A percentile compares a stretch with the other conserved stretches of the same genome.
Conservation (phyloP, 2,888 invertebrate genomes). For the Pollenia angustigena region DNA sequence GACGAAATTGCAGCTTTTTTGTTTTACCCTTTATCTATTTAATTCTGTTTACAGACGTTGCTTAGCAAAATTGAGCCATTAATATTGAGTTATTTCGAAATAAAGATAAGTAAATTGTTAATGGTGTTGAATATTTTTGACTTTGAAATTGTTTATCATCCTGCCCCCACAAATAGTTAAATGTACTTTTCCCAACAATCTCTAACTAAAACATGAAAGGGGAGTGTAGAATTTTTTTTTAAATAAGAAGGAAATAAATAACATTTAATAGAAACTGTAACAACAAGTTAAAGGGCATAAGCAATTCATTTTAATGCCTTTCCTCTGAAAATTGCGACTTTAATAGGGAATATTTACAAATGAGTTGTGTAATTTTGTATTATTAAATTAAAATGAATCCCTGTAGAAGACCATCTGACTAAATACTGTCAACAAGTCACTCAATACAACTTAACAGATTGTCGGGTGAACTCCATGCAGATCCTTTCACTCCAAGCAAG, state of each 20-base stretch:
- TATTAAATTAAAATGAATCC: constrained; percentile 45
- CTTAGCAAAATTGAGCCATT: constrained; percentile 19
- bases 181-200: not conserved
- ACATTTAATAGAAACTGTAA: no score
- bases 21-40: not conserved
- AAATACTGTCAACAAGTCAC: not conserved
- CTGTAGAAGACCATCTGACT: not conserved
- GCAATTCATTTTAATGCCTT: not conserved
- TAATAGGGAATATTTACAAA: constrained; percentile 4
- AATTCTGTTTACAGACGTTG: not conserved
- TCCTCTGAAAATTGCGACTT: not conserved
- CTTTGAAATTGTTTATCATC: constrained; percentile 3
- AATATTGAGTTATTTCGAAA: constrained; percentile 22
- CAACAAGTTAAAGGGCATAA: not conserved
- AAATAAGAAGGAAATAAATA: no score
- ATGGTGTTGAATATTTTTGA: constrained; percentile 21
- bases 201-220: no score
- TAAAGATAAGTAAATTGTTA: constrained; percentile 17
- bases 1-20: not conserved
- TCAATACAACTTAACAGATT: constrained; percentile 26
- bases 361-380: constrained; percentile 31
- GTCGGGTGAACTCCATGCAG: not conserved
- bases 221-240: no score
- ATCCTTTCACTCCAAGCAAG: no score
- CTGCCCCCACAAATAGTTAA: not conserved